These are phyloP conservation scores for Euura lappo DNA, from an alignment of 1,140 invertebrate genomes.

Conservation along the genomic window DNA sequence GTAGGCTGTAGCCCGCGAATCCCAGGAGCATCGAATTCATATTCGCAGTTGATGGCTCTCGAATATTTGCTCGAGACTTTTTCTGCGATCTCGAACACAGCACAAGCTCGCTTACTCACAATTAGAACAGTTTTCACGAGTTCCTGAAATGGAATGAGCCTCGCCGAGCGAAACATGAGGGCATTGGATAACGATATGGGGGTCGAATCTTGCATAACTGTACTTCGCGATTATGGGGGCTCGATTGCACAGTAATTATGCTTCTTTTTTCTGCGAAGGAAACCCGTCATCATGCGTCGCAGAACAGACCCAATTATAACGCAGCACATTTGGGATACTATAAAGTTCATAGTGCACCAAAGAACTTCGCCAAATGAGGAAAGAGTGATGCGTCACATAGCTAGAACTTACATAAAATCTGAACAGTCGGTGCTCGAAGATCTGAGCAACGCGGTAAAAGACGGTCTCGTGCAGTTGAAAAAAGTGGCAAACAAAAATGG, in stretches of 20 bases:
- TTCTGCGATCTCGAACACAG: neutral
- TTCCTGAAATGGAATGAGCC: neutral
- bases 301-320: constrained; percentile 49
- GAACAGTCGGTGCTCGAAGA: constrained; percentile 49
- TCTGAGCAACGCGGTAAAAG: constrained; percentile 47
- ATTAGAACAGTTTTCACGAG: neutral
- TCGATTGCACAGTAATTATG: neutral
- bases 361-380: constrained; percentile 52
- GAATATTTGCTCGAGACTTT: neutral
- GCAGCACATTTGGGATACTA: constrained; percentile 53
- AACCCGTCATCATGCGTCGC: constrained; percentile 41
- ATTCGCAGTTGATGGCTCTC: neutral
- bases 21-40: constrained; percentile 27
- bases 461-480: constrained; percentile 48
- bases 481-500: constrained; percentile 48
- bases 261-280: no score
- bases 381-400: constrained; percentile 48
- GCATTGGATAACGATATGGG: neutral
- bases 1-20: constrained; percentile 22
- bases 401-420: constrained; percentile 47
- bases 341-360: constrained; percentile 52
- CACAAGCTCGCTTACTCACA: neutral
- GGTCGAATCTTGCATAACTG: neutral
- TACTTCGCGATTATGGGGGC: neutral
- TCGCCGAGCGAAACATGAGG: neutral